Base-by-base conservation (phyloP, 2,113 vertebrate genomes). In the Nyctereutes procyonoides region DNA sequence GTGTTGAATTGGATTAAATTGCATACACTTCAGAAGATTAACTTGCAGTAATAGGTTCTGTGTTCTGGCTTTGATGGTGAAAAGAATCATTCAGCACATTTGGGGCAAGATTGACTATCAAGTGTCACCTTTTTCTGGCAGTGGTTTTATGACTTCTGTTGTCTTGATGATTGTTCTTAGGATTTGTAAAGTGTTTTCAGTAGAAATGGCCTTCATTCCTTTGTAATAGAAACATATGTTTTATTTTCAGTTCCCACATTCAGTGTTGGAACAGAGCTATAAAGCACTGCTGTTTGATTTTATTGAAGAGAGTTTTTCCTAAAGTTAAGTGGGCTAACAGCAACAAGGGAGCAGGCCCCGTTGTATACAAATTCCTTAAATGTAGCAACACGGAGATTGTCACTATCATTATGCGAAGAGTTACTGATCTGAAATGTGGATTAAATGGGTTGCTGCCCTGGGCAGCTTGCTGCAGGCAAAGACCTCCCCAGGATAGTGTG, bases 181-280 rank as follows among this genome's bases (percentile, higher is more conserved):
- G 69, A 74, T 86, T 76, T 94, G 38, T 93, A 38, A 93, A 95
- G 43, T 95, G 87, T 95, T 96, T 97, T 94, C 32, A 19, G 82
- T 74, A 73, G 85, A 94, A 95, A 96, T 96, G 90, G 48, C 77
- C 90, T 97, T 96, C 93, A 93, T 94, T 92, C 30, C 67, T 95
- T 96, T 60, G 89, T 95, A 87, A 93, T 95, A 80, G 96, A 79
- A 96, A 77, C 93, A 93, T 94, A 86, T 93, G 96, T 89, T 98
- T 97, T 96, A 83, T 92, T 97, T 97, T 95, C 82, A 28, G 30
- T 95, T 88, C 20, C 28, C 74, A 77, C 32, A 0, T 90, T 96
- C 51, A 24, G 69, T 13, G 3, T 65, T 95, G 92, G 67, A 96
- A 51, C 22, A 84, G 71, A 91, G 62, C 71, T 96, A 17, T 95